Conservation (phyloP, 2,113 vertebrate species). For the Macaca mulatta region DNA sequence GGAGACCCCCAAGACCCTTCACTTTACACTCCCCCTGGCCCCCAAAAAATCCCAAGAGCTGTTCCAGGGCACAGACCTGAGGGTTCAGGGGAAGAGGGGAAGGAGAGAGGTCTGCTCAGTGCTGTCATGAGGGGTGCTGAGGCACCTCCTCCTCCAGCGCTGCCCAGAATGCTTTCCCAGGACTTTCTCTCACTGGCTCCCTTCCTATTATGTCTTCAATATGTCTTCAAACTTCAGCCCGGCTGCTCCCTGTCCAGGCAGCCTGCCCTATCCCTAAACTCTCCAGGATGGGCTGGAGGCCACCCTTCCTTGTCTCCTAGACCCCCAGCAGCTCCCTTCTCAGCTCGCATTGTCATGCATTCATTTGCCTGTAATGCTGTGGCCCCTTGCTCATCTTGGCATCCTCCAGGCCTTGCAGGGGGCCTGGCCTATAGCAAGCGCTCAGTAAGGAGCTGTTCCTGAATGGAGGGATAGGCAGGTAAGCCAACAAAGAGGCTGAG, state of each 20-base stretch:
- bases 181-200: not conserved
- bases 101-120: not conserved
- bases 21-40: accelerated
- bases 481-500: not conserved
- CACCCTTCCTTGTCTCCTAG: not conserved
- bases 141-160: not conserved
- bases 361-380: not conserved
- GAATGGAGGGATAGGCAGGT: not conserved
- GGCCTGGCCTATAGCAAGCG: not conserved
- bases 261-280: not conserved
- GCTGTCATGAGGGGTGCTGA: too few species aligned
- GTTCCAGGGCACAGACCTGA: not conserved
- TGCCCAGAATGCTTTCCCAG: not conserved
- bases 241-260: not conserved
- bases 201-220: not conserved
- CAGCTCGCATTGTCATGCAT: not conserved
- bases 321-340: not conserved
- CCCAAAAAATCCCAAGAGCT: not conserved
- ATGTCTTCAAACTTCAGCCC: not conserved
- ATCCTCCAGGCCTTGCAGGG: not conserved
- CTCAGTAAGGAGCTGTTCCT: not conserved
- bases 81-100: not conserved
- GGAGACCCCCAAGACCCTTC: not conserved
- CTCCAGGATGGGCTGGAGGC: not conserved
- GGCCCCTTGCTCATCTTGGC: not conserved